Evolutionary conservation across 2,797 vertebrate species (phyloP).

Genomic region (Threskiornis aethiopicus): DNA sequence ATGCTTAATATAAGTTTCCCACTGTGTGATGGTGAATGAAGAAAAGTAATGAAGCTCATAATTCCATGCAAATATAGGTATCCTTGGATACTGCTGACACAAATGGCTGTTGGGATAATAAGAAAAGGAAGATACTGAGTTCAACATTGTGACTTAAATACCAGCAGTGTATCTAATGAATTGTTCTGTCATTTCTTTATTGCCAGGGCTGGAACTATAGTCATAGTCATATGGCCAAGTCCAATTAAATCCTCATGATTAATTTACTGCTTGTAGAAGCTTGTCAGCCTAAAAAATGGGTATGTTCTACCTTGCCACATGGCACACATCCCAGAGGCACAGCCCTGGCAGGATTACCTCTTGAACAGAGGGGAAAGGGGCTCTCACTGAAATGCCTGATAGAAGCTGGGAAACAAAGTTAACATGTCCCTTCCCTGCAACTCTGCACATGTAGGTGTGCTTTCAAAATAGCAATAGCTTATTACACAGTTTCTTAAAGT

Average conservation of each 20-base stretch:
- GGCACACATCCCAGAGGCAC: not conserved
- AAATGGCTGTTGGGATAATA: not conserved
- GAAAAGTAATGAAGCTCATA: slow-evolving; percentile 47
- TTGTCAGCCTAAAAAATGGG: slow-evolving; percentile 31
- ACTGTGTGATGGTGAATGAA: slow-evolving; percentile 20
- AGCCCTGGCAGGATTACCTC: not conserved
- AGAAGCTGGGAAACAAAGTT: not conserved
- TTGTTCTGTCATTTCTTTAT: slow-evolving; percentile 34
- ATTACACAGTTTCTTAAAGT: not conserved
- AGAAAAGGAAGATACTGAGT: not conserved
- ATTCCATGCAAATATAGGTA: slow-evolving; percentile 42
- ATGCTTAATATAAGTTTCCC: slow-evolving; percentile 9
- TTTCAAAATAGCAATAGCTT: not conserved
- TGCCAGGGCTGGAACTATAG: slow-evolving; percentile 15
- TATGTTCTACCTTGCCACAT: not conserved
- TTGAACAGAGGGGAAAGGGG: not conserved
- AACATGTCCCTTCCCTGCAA: not conserved
- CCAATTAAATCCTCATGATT: slow-evolving; percentile 52
- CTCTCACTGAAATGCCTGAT: not conserved
- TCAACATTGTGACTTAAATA: slow-evolving; percentile 29
- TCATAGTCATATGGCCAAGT: slow-evolving; percentile 20
- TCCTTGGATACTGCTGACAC: slow-evolving; percentile 51
- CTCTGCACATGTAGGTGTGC: fast-evolving
- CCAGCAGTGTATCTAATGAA: slow-evolving; percentile 35
- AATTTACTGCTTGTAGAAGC: slow-evolving; percentile 46